Evolutionary conservation across 2,888 invertebrate species (phyloP), one percentile per base, ranked within the genome.

Genomic region (Empis livida): DNA sequence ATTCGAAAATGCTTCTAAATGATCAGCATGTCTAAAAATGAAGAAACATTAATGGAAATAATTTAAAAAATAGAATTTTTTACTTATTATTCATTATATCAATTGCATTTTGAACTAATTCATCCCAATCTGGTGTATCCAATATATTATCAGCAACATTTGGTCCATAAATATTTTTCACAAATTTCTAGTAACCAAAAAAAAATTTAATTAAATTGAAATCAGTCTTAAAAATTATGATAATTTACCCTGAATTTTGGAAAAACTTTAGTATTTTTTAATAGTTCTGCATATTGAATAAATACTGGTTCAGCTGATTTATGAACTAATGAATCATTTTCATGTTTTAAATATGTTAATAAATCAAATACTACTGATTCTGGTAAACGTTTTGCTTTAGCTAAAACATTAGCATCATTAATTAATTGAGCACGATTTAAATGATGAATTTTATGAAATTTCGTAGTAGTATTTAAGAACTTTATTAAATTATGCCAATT

Each of bases 381-480:
- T n/a, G 63, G 70, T 50, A 80, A 60, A 42, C 72, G 62, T 17
- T 74, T 75, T 47, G 75, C 73, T 52, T 76, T 67, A 16, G 79
- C 79, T 38, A 81, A 59, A 52, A 74, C 74, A 53, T 77, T 73
- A 5, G 78, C 68, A 59, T 90, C 89, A 54, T 84, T 82, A 1
- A 88, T 64, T 13, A 79, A 57, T 51, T 87, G 83, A 0, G 82
- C 85, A 46, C 87, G 71, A 63, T 84, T 85, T 2, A 80, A 16
- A n/a, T 46, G 35, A 35, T 51, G 49, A 45, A 53, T 52, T 17
- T 43, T 42, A 6, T 49, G 27, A 13, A 27, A 48, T n/a, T 35
- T 35, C 2, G 35, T n/a, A 2, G 6, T 5, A 27, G 9, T 9
- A 38, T 49, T 41, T 11, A 49, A 23, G 10, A 43, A 49, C 3